Conservation (phyloP, 2,797 vertebrate species). For the Oceanodroma leucorhoa region DNA sequence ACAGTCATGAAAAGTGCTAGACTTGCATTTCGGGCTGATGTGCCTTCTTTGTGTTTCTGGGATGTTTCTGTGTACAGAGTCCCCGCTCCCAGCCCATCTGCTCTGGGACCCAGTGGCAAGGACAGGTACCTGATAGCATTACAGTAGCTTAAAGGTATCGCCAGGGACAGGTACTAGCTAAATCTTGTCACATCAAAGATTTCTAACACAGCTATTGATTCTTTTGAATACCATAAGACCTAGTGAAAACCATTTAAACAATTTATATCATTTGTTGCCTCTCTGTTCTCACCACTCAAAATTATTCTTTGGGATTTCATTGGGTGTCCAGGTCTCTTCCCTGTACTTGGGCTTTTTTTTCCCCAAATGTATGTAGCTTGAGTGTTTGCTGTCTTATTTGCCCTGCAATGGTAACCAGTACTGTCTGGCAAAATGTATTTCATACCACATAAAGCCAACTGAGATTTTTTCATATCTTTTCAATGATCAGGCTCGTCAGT, state of each 20-base stretch:
- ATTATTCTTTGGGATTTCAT: background rate
- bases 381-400: background rate
- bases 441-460: background rate
- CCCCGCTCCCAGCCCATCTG: background rate
- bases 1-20: background rate
- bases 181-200: background rate
- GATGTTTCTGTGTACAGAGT: fast-evolving
- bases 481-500: background rate
- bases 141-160: background rate
- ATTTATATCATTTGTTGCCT: background rate
- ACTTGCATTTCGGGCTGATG: background rate
- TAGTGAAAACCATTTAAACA: background rate
- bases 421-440: background rate
- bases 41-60: background rate
- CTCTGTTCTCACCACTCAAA: background rate
- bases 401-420: background rate
- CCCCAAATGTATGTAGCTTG: background rate
- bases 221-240: background rate
- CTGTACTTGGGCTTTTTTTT: background rate
- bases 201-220: background rate
- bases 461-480: background rate
- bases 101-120: background rate
- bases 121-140: background rate
- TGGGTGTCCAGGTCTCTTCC: background rate
- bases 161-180: background rate